phyloP scores from a whole-genome alignment of 2,113 vertebrate species.

The Pseudolaguvia tuberculata region DNA sequence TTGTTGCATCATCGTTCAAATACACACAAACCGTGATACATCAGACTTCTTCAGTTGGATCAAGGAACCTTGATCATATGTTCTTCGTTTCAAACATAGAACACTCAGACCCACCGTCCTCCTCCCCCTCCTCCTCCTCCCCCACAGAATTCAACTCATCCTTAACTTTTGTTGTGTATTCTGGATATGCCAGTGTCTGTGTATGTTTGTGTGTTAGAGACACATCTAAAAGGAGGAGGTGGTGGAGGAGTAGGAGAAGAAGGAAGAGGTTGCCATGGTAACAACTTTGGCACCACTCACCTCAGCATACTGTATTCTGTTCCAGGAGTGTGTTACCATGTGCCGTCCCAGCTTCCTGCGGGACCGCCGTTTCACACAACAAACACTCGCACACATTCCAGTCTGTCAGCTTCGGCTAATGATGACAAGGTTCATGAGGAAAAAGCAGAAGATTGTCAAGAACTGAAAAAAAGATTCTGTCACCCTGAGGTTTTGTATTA shows the following conservation, averaged over 20 bases:
- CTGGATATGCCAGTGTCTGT: background rate
- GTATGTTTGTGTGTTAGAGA: constrained; percentile 2
- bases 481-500: background rate
- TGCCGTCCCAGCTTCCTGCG: constrained; percentile 44
- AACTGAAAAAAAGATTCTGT: background rate
- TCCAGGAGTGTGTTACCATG: constrained; percentile 53
- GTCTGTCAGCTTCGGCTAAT: constrained; percentile 29
- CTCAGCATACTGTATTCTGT: constrained; percentile 44
- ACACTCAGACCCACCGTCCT: constrained; percentile 13
- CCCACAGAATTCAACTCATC: constrained; percentile 41
- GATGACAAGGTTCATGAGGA: constrained; percentile 9
- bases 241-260: background rate
- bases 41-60: background rate
- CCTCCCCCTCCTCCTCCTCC: background rate
- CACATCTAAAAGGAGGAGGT: background rate
- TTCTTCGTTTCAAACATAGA: constrained; percentile 20
- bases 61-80: background rate
- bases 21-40: background rate
- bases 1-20: background rate
- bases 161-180: constrained; percentile 37
- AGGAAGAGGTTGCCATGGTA: constrained; percentile 65
- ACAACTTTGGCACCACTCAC: constrained; percentile 48
- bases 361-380: constrained; percentile 9
- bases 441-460: background rate
- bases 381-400: background rate